Conservation (phyloP, 2,888 invertebrate species). For the Aphrophora alni region DNA sequence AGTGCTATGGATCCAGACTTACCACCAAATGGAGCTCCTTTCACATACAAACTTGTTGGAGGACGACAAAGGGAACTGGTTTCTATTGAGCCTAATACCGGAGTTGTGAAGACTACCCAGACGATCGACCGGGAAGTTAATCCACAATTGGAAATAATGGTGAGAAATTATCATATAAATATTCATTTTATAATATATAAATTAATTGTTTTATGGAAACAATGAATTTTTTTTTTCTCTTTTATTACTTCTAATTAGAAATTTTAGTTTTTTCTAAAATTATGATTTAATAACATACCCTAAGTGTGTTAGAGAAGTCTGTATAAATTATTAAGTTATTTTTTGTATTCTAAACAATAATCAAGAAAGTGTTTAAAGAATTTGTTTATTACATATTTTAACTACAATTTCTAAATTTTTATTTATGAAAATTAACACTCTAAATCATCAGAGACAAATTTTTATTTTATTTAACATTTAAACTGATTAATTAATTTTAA, state of each 20-base stretch:
- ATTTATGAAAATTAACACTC: too few species aligned
- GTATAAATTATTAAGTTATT: too few species aligned
- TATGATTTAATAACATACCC: neutral
- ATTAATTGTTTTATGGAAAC: too few species aligned
- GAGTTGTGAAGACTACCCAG: constrained; percentile 77
- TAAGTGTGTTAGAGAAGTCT: too few species aligned
- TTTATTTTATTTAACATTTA: too few species aligned
- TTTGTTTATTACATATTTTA: too few species aligned
- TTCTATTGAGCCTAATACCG: constrained; percentile 79
- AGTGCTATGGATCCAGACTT: constrained; percentile 88
- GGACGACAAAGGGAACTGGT: constrained; percentile 80
- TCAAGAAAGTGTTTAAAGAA: too few species aligned
- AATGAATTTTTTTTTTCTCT: neutral
- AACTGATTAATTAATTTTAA: too few species aligned
- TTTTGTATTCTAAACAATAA: too few species aligned
- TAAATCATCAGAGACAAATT: too few species aligned
- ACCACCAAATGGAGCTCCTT: constrained; percentile 90
- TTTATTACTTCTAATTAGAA: neutral
- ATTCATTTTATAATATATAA: too few species aligned
- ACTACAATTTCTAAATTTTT: too few species aligned
- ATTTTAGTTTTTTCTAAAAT: neutral
- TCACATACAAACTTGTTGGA: constrained; percentile 78
- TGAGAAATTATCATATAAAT: constrained; percentile 51
- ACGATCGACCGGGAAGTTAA: constrained; percentile 83
- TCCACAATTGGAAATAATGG: constrained; percentile 73